Percentiles rank a stretch among this genome's conserved stretches.
Conservation (phyloP, 2,797 vertebrate species). For the Bovichtus diacanthus region DNA sequence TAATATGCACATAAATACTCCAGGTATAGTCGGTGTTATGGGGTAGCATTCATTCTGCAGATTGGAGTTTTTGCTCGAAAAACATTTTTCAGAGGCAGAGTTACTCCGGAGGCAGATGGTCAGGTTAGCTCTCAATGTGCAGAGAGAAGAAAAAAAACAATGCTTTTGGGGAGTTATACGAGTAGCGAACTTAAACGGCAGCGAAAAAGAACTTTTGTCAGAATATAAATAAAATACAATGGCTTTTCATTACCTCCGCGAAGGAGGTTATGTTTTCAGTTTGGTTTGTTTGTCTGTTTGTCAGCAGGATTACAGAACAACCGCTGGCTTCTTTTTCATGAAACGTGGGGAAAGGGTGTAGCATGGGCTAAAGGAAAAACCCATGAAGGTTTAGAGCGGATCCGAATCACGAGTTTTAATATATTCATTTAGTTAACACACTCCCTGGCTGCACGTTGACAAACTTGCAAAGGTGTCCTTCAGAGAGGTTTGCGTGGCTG, state of each 20-base stretch:
- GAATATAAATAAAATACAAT: constrained; percentile 25
- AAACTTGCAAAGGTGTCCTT: background rate
- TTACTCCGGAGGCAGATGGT: constrained; percentile 47
- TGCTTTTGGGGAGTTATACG: constrained; percentile 18
- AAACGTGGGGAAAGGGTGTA: too few species aligned
- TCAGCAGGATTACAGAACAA: too few species aligned
- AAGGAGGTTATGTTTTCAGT: too few species aligned
- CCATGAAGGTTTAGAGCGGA: too few species aligned
- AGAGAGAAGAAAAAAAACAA: constrained; percentile 16
- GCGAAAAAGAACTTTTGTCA: constrained; percentile 23
- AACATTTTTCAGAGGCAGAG: constrained; percentile 63
- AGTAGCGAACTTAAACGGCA: constrained; percentile 29
- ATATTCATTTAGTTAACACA: too few species aligned
- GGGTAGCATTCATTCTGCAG: constrained; percentile 56
- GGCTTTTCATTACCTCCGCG: background rate
- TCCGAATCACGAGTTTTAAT: too few species aligned
- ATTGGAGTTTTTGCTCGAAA: constrained; percentile 65
- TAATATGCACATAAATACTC: constrained; percentile 56
- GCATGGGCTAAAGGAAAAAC: too few species aligned
- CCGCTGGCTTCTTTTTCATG: too few species aligned
- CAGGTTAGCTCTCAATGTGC: constrained; percentile 28
- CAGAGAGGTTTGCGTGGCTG: background rate
- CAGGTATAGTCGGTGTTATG: constrained; percentile 30
- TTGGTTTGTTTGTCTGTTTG: too few species aligned
- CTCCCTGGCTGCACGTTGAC: background rate